These are phyloP conservation scores for Oceanodroma leucorhoa DNA, from an alignment of 2,797 vertebrate genomes.

Conservation along the genomic window DNA sequence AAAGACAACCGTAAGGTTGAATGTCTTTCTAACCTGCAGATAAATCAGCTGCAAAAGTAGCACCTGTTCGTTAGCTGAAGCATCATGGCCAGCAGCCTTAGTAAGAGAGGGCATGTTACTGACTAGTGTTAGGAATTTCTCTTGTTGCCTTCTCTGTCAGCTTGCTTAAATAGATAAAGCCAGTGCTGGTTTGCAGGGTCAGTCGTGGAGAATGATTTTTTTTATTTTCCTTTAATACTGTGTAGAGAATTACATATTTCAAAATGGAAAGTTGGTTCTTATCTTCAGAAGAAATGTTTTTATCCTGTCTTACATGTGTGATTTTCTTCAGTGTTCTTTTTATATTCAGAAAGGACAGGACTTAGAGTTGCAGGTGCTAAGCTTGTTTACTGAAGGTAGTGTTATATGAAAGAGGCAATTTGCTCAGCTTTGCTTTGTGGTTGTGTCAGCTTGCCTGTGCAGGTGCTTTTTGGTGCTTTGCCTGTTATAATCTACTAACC, in stretches of 20 bases:
- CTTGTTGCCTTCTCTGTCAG: not conserved
- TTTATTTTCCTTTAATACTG: not conserved
- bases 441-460: not conserved
- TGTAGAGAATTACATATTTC: not conserved
- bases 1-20: not conserved
- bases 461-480: not conserved
- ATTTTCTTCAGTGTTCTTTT: not conserved
- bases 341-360: not conserved
- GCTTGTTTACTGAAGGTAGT: not conserved
- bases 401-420: not conserved
- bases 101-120: not conserved
- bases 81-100: not conserved
- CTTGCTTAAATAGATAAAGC: not conserved
- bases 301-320: accelerated
- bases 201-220: not conserved
- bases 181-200: not conserved
- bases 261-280: not conserved
- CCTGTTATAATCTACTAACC: not conserved
- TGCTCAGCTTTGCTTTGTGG: not conserved
- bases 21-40: not conserved
- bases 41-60: not conserved
- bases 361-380: not conserved
- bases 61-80: not conserved
- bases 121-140: not conserved
- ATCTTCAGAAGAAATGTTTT: not conserved